Evolutionary conservation across 2,113 vertebrate genomes (phyloP).

Genomic region (Platysteira castanea): DNA sequence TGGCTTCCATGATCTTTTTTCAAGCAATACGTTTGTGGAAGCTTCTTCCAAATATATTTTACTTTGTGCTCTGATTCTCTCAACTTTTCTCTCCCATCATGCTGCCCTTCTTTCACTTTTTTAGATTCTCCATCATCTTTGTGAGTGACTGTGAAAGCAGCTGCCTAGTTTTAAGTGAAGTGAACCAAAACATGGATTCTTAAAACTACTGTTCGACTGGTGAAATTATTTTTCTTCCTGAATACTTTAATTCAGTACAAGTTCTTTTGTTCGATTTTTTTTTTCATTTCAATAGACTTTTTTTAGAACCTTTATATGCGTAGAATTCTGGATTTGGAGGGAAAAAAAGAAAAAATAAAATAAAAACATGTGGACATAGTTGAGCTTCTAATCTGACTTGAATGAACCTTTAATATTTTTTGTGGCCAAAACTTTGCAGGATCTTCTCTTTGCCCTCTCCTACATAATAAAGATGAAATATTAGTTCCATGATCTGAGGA

Average conservation of each 20-base stretch:
- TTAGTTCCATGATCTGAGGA: not conserved
- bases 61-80: not conserved
- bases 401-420: not conserved
- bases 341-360: rapidly evolving
- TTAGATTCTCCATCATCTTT: not conserved
- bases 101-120: not conserved
- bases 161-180: not conserved
- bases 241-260: not conserved
- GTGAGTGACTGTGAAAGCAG: not conserved
- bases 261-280: not conserved
- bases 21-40: not conserved
- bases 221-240: not conserved
- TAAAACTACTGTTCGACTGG: not conserved
- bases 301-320: not conserved
- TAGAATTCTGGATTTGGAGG: not conserved
- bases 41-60: not conserved
- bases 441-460: not conserved
- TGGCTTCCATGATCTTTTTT: not conserved
- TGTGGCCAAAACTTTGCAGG: not conserved
- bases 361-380: not conserved
- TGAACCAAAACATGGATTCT: not conserved
- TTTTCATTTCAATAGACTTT: not conserved
- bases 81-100: not conserved
- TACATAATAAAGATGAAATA: not conserved
- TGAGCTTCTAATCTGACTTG: not conserved